These are phyloP conservation scores for Carettochelys insculpta DNA, from an alignment of 2,113 vertebrate species.

Conservation along the genomic window DNA sequence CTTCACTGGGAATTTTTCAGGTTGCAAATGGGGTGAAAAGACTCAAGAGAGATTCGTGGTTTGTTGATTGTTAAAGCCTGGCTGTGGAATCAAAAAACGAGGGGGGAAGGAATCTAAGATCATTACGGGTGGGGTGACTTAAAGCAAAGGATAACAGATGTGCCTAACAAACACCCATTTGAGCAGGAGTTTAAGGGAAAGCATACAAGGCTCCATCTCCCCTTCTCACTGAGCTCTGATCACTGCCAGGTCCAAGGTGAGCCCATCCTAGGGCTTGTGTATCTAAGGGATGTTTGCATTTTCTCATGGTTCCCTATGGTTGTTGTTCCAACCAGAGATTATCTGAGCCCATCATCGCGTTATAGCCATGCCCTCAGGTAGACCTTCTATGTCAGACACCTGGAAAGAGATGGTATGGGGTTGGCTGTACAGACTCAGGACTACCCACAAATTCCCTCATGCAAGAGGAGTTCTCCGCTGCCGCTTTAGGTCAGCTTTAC, in stretches of 20 bases:
- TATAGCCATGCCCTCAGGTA: background rate
- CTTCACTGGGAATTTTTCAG: background rate
- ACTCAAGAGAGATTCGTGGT: background rate
- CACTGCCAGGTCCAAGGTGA: background rate
- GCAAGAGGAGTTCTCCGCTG: background rate
- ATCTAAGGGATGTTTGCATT: background rate
- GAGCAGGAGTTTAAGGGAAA: no score
- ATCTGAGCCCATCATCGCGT: background rate
- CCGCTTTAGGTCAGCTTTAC: background rate
- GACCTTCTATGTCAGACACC: background rate
- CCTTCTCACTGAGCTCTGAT: background rate
- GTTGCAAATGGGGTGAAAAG: background rate
- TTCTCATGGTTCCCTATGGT: background rate
- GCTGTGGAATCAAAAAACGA: background rate
- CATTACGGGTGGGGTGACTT: background rate
- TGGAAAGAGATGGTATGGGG: background rate
- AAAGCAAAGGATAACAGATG: no score
- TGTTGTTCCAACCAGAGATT: background rate
- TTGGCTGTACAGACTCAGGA: background rate
- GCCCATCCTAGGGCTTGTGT: background rate
- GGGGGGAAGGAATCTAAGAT: background rate
- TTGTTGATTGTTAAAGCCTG: background rate
- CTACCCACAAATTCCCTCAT: background rate
- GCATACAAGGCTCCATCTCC: background rate
- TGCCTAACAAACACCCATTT: no score